phyloP scores from a whole-genome alignment of 2,113 vertebrate genomes.

The Microtus pennsylvanicus region DNA sequence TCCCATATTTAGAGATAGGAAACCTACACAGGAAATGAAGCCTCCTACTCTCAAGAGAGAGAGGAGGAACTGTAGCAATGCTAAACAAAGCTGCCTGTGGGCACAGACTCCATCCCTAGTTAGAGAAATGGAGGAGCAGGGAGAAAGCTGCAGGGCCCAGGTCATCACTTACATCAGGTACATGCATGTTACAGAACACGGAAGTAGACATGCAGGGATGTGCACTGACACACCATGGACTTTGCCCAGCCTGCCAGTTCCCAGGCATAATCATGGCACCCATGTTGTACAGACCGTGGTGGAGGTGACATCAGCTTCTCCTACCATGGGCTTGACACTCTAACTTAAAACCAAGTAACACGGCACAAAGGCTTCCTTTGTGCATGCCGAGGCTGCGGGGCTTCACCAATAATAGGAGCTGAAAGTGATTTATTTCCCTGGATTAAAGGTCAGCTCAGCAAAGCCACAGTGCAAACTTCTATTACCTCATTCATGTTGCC shows the following conservation, averaged over 20 bases:
- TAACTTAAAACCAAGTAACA: slow-evolving; percentile 86
- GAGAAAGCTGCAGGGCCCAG: neutral
- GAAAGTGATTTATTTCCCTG: slow-evolving; percentile 87
- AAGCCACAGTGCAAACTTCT: slow-evolving; percentile 62
- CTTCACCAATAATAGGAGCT: slow-evolving; percentile 86
- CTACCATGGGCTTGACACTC: slow-evolving; percentile 83
- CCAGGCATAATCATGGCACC: neutral
- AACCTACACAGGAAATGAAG: neutral
- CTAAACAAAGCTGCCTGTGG: neutral
- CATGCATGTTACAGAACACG: neutral
- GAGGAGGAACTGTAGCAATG: neutral
- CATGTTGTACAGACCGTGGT: neutral
- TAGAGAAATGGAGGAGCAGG: neutral
- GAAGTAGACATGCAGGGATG: neutral
- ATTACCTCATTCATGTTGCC: slow-evolving; percentile 76
- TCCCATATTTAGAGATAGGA: neutral
- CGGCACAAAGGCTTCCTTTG: slow-evolving; percentile 86
- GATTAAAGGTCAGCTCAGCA: slow-evolving; percentile 85
- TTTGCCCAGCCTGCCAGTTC: neutral
- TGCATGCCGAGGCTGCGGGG: slow-evolving; percentile 82
- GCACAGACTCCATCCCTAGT: neutral
- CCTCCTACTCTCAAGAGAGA: neutral
- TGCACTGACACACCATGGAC: slow-evolving; percentile 21
- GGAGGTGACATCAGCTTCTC: slow-evolving; percentile 80
- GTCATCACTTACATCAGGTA: neutral